Evolutionary conservation across 2,113 vertebrate species (phyloP).

Genomic region (Dasyurus viverrinus): DNA sequence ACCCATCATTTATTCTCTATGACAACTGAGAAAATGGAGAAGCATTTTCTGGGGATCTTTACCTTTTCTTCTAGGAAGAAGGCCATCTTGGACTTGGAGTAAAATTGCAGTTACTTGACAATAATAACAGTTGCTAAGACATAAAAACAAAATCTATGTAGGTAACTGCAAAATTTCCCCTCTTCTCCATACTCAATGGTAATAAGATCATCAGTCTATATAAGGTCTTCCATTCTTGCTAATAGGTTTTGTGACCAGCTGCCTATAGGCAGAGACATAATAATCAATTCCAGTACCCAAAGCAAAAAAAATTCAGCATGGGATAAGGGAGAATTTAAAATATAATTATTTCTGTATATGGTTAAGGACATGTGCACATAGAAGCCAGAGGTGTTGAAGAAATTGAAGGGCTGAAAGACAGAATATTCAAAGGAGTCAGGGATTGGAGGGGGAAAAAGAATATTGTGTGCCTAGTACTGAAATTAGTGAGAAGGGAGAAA

Average conservation of each 20-base stretch:
- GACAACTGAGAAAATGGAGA: neutral
- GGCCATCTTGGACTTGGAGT: neutral
- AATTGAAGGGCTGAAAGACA: neutral
- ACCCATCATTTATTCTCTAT: neutral
- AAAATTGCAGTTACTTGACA: neutral
- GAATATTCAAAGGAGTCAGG: neutral
- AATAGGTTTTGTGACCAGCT: neutral
- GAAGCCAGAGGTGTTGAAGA: neutral
- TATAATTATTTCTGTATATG: neutral
- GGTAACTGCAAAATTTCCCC: neutral
- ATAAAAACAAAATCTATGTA: neutral
- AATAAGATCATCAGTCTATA: neutral
- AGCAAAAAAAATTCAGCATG: neutral
- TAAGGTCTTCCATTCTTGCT: neutral
- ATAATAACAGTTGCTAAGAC: neutral
- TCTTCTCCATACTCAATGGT: neutral
- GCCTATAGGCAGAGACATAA: neutral
- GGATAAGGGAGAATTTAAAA: neutral
- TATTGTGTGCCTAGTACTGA: neutral
- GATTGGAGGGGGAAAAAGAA: neutral
- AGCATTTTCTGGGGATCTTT: neutral
- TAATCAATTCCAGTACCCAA: neutral
- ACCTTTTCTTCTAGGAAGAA: neutral
- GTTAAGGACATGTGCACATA: neutral
- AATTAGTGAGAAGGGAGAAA: neutral